Base-by-base conservation (phyloP, 1,140 invertebrate species). In the Sarcophaga bullata region DNA sequence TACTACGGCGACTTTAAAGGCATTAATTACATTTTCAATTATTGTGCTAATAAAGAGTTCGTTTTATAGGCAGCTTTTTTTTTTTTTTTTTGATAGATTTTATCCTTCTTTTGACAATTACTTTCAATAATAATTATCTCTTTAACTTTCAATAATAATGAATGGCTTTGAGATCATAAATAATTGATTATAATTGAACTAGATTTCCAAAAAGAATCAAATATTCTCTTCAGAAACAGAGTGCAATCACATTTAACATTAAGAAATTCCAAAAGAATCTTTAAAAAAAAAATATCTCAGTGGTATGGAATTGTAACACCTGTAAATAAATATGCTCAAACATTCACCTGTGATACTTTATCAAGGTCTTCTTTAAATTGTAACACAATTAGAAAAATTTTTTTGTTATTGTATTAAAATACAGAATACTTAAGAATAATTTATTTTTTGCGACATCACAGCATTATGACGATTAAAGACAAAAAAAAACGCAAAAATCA, bases 341-440 rank as follows among this genome's bases (percentile, higher is more conserved):
- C 62, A 68, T 68, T 68, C 62, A 68, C 62, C 62, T 68, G 62
- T 68, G 62, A 68, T 17, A 68, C 62, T 68, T 19, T n/a, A 68
- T n/a, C 62, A 68, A 68, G 62, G 62, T 68, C 62, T 19, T 68
- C 8, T 19, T 37, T 37, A 37, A 37, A 37, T 37, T 37, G 25
- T 37, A 37, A 37, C 25, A 37, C 25, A 37, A 37, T 37, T 37
- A 37, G 25, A 37, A 37, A 37, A 2, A 37, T 37, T 37, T 37
- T n/a, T 37, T 37, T 37, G 25, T 37, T 37, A 37, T 37, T 37
- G 25, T 37, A 37, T 37, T 37, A 37, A 37, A 37, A 37, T 37
- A 37, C 4, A 4, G 25, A 2, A 37, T 37, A 37, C 25, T 37
- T 37, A 37, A 37, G 25, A 19, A 68, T 19, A 68, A 9, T 68